Evolutionary conservation across 2,888 invertebrate genomes (phyloP).

Genomic region (Ennomos erosarius): DNA sequence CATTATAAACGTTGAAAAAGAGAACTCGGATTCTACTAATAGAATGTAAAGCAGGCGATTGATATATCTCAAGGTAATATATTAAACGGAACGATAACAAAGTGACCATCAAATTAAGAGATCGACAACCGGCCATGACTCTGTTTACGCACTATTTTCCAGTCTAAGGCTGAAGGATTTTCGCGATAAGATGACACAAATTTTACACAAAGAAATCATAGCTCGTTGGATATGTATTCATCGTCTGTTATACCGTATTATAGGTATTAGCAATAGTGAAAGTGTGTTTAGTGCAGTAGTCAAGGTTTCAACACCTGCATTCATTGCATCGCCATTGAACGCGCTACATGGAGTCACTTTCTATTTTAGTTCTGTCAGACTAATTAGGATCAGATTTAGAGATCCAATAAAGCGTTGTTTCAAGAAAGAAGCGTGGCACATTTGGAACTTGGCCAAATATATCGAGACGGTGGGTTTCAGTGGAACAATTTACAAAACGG

Average conservation of each 20-base stretch:
- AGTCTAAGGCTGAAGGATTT: constrained; percentile 73
- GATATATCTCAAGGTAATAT: constrained; percentile 60
- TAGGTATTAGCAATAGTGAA: constrained; percentile 62
- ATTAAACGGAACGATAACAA: constrained; percentile 60
- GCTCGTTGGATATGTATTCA: constrained; percentile 35
- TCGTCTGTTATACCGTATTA: constrained; percentile 50
- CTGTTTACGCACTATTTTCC: constrained; percentile 64
- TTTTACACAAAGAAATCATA: constrained; percentile 46
- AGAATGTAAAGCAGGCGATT: constrained; percentile 46
- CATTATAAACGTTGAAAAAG: constrained; percentile 15
- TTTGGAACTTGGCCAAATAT: constrained; percentile 65
- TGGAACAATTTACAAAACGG: constrained; percentile 67
- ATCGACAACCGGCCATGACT: constrained; percentile 83
- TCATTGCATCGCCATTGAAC: constrained; percentile 38
- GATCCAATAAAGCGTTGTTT: constrained; percentile 45
- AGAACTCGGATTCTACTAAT: constrained; percentile 17
- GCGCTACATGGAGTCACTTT: constrained; percentile 13
- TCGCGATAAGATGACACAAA: constrained; percentile 73
- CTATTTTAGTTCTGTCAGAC: constrained; percentile 24
- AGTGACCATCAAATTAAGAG: constrained; percentile 79
- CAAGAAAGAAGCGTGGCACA: constrained; percentile 54
- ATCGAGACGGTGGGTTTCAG: constrained; percentile 53
- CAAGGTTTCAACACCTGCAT: constrained; percentile 67
- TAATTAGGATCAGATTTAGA: constrained; percentile 53
- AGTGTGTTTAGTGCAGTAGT: constrained; percentile 61